Percentiles rank a stretch among this genome's conserved stretches.
Conservation (phyloP, 2,888 invertebrate species). For the Polyploca ridens region DNA sequence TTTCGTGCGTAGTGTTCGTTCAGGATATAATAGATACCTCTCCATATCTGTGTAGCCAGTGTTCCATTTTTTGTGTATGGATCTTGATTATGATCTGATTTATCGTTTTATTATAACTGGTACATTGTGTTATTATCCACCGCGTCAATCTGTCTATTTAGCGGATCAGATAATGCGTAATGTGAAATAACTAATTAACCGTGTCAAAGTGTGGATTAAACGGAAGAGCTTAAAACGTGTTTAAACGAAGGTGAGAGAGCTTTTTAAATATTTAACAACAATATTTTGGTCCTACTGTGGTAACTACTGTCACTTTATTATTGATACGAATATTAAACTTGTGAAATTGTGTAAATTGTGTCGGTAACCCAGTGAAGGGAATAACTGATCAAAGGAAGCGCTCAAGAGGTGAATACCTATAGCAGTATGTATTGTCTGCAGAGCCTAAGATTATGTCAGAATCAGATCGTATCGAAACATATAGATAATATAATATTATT, state of each 20-base stretch:
- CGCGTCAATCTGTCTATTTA: slow-evolving; percentile 44
- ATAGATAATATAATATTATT: background rate
- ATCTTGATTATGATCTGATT: slow-evolving; percentile 40
- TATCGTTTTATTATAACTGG: slow-evolving; percentile 37
- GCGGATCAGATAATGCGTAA: slow-evolving; percentile 36
- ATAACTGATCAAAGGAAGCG: slow-evolving; percentile 3
- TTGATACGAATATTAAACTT: background rate
- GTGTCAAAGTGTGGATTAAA: slow-evolving; percentile 44
- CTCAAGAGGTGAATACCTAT: background rate
- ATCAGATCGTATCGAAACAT: background rate
- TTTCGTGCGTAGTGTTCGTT: slow-evolving; percentile 23
- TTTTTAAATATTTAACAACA: background rate
- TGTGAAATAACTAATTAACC: slow-evolving; percentile 41
- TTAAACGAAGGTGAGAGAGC: slow-evolving; percentile 38
- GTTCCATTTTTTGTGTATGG: slow-evolving; percentile 21
- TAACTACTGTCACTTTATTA: background rate
- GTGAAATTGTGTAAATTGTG: background rate
- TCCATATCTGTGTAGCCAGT: slow-evolving; percentile 14
- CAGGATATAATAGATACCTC: slow-evolving; percentile 17
- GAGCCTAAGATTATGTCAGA: background rate
- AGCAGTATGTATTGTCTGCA: background rate
- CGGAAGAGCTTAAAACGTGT: slow-evolving; percentile 37
- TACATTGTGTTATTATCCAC: slow-evolving; percentile 40
- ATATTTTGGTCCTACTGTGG: background rate
- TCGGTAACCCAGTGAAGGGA: background rate